Evolutionary conservation across 1,140 invertebrate genomes (phyloP), one percentile per base, ranked within the genome.

Genomic region (Aphidius ervi): DNA sequence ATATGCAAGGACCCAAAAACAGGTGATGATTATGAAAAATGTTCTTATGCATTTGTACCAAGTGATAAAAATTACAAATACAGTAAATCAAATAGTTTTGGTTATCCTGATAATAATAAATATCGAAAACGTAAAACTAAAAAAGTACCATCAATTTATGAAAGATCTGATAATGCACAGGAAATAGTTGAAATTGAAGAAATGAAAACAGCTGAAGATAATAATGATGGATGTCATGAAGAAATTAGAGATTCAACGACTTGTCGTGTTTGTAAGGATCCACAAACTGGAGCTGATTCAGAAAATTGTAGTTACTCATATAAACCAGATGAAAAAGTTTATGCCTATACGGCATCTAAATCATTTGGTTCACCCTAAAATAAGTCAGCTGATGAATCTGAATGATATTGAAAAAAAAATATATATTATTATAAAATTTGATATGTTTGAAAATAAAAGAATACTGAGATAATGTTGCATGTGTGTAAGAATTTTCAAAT

Each of bases 231-330:
- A 6, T 65, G 63, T 42, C 45, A 42, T 9, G 54, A 56, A 20
- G 50, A 59, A 6, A 8, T 42, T 3, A 62, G 50, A 45, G 82
- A 87, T 66, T 84, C 84, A 4, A 85, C 86, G 83, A 82, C 82
- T 2, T 91, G 89, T 67, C 86, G 79, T 56, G 74, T 87, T 2
- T 91, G 89, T 68, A 84, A 85, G 67, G 83, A 90, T 68, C 81
- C 84, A 0, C 84, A 87, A 68, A 87, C 84, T 2, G 86, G 87
- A n/a, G 87, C 84, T 9, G 86, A 86, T 59, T 90, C 83, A 60
- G 88, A 90, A 76, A 84, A 87, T 47, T 90, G 88, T 68, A 85
- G 85, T 0, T 90, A 90, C 70, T 82, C 83, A 9, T 84, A 84
- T 8, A 81, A 86, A 62, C 88, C 88, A 0, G 83, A 84, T 63